phyloP scores from a whole-genome alignment of 2,797 vertebrate genomes.

The Syndactyla subalaris region DNA sequence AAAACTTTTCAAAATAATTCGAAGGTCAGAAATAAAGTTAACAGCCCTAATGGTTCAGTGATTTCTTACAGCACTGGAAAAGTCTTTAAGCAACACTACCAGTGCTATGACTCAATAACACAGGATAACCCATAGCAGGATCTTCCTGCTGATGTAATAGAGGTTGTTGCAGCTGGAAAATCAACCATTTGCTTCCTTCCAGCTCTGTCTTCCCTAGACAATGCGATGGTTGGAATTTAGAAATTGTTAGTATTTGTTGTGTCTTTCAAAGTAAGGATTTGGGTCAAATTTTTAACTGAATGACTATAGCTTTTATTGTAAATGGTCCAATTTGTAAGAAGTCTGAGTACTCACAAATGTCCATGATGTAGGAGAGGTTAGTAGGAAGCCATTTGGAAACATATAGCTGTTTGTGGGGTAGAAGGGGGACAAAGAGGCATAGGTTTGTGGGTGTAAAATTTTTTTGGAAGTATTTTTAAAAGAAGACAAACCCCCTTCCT shows the following conservation, averaged over 20 bases:
- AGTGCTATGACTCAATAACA: neutral
- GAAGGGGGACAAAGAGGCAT: neutral
- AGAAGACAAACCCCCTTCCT: rapidly evolving
- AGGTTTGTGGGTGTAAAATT: neutral
- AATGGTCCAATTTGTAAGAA: neutral
- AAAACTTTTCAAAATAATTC: neutral
- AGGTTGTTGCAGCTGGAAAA: neutral
- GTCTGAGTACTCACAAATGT: neutral
- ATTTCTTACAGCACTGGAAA: neutral
- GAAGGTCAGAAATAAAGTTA: neutral
- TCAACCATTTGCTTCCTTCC: neutral
- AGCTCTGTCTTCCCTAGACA: neutral
- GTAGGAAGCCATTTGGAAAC: neutral
- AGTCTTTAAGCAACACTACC: neutral
- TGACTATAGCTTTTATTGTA: neutral
- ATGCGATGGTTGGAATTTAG: neutral
- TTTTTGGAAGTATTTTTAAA: neutral
- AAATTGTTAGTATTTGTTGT: neutral
- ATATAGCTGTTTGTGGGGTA: neutral
- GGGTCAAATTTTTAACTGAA: neutral
- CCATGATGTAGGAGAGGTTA: neutral
- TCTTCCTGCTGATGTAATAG: neutral
- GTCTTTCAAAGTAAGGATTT: neutral
- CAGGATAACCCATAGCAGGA: neutral
- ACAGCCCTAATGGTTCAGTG: neutral